A percentile compares a stretch with the other conserved stretches of the same genome.
Evolutionary conservation across 2,888 invertebrate genomes (phyloP).

Genomic region (Volucella inanis): DNA sequence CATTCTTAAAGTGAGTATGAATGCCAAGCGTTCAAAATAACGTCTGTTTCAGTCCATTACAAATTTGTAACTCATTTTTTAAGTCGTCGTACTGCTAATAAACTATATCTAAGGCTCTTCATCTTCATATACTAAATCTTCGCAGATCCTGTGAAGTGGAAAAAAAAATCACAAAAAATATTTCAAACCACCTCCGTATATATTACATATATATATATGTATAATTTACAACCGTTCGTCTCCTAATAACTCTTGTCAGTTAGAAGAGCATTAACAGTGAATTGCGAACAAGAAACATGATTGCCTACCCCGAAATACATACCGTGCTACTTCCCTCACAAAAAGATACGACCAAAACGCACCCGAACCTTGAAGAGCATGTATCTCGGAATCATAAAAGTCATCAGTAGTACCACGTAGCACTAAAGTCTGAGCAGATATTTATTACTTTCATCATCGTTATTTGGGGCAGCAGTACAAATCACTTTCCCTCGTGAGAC

Average conservation of each 20-base stretch:
- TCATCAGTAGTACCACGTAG: slow-evolving; percentile 6
- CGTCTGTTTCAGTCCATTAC: neutral
- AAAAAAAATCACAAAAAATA: slow-evolving; percentile 11
- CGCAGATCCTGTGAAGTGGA: neutral
- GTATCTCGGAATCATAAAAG: slow-evolving; percentile 6
- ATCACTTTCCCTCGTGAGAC: slow-evolving; percentile 38
- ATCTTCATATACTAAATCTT: too few relatives aligned
- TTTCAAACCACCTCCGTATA: neutral
- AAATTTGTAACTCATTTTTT: too few relatives aligned
- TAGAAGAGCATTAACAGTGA: slow-evolving; percentile 45
- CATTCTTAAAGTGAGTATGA: slow-evolving; percentile 1
- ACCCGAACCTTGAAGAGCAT: slow-evolving; percentile 22
- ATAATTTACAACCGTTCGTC: slow-evolving; percentile 26
- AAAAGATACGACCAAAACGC: slow-evolving; percentile 31
- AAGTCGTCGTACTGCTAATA: too few relatives aligned
- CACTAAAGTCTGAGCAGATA: slow-evolving; percentile 33
- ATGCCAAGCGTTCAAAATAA: neutral
- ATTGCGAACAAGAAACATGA: slow-evolving; percentile 54
- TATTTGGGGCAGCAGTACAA: slow-evolving; percentile 33
- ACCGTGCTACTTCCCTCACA: slow-evolving; percentile 21
- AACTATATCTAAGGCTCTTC: too few relatives aligned
- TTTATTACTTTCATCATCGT: slow-evolving; percentile 60
- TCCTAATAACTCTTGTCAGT: slow-evolving; percentile 53
- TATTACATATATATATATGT: slow-evolving; percentile 4
- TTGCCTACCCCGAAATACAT: slow-evolving; percentile 53